A percentile compares a stretch with the other conserved stretches of the same genome.
These are phyloP conservation scores for Scopus umbretta DNA, from an alignment of 2,113 vertebrate genomes.

Conservation along the genomic window DNA sequence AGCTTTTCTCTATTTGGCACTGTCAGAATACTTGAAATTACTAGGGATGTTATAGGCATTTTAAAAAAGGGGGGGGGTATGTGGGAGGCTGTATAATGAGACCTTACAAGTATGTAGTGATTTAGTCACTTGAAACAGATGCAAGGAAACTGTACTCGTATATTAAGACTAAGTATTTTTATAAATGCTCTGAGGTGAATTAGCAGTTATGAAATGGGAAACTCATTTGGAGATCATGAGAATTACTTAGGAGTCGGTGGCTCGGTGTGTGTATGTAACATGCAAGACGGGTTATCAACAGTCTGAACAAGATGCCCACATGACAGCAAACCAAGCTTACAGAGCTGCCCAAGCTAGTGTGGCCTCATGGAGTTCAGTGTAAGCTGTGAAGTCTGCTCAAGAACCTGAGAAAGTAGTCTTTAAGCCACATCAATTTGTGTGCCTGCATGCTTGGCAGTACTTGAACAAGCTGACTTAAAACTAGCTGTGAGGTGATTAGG, in stretches of 20 bases:
- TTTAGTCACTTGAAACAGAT: neutral
- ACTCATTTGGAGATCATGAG: neutral
- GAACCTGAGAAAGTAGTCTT: neutral
- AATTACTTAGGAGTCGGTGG: neutral
- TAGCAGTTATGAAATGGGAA: neutral
- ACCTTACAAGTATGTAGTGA: neutral
- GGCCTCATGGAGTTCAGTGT: neutral
- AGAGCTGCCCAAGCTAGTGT: neutral
- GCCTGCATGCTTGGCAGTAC: neutral
- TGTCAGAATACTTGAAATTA: neutral
- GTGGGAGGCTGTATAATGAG: neutral
- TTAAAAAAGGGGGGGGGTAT: neutral
- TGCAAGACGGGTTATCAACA: neutral
- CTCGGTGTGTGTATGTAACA: neutral
- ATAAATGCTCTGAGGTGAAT: neutral
- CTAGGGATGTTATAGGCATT: neutral
- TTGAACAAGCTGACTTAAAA: neutral
- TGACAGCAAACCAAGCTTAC: neutral
- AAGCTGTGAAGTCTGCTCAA: neutral
- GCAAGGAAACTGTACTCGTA: neutral
- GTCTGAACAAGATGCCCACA: neutral
- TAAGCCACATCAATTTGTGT: neutral
- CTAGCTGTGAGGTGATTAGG: neutral
- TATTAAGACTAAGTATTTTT: neutral
- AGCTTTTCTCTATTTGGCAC: neutral